Conservation (phyloP, 1,140 invertebrate species). For the Heliothis virescens region DNA sequence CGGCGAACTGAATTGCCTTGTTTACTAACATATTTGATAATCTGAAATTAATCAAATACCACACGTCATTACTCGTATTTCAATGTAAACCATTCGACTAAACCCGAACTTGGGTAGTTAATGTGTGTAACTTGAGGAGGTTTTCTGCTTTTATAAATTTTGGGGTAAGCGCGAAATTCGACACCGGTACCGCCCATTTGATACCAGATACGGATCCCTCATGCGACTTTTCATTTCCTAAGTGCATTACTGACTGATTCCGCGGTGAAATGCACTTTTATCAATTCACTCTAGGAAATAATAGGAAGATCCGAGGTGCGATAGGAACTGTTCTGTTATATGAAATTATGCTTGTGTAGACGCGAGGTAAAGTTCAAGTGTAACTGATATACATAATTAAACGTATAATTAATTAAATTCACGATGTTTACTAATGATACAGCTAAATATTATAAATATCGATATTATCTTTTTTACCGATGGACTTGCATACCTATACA, state of each 20-base stretch:
- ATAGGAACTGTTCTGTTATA: conserved; percentile 14
- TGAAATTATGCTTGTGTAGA: conserved; percentile 32
- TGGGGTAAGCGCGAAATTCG: conserved; percentile 76
- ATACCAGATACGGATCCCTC: conserved; percentile 62
- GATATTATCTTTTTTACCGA: conserved; percentile 28
- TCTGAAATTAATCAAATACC: conserved; percentile 55
- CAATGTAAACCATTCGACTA: neutral
- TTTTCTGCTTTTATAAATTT: conserved; percentile 76
- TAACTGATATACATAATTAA: conserved; percentile 48
- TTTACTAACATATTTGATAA: conserved; percentile 65
- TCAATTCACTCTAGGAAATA: conserved; percentile 47
- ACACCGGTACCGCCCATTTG: conserved; percentile 73
- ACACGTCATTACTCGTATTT: neutral
- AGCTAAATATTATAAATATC: conserved; percentile 48
- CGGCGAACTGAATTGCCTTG: conserved; percentile 61
- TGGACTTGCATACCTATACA: conserved; percentile 20
- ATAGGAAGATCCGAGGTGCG: conserved; percentile 20
- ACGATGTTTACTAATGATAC: conserved; percentile 61
- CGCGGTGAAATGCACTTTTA: conserved; percentile 65
- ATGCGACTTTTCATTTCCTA: conserved; percentile 79
- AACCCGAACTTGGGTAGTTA: conserved; percentile 54
- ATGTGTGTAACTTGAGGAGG: conserved; percentile 75
- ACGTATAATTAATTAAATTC: conserved; percentile 53
- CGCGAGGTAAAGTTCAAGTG: conserved; percentile 49
- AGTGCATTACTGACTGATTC: conserved; percentile 64